These are phyloP conservation scores for Macrostomum lignano DNA, from an alignment of 1,140 invertebrate genomes.

Conservation along the genomic window DNA sequence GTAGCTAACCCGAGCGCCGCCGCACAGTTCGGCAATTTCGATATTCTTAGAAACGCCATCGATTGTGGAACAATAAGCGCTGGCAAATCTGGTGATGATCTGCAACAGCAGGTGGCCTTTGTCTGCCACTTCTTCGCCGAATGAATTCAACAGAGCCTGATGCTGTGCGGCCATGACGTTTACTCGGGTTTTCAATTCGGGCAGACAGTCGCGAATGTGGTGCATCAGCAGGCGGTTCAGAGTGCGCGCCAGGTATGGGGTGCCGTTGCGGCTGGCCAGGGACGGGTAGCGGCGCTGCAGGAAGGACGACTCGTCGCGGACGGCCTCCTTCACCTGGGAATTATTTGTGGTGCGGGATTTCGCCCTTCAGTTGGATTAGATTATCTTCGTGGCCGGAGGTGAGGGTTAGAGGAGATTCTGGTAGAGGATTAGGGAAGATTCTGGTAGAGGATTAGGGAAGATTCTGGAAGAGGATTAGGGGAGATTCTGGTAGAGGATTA, in stretches of 20 bases:
- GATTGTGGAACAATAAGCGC: conserved; percentile 83
- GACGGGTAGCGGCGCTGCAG: conserved; percentile 86
- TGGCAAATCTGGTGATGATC: conserved; percentile 95
- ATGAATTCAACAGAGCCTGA: conserved; percentile 68
- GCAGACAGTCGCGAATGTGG: conserved; percentile 87
- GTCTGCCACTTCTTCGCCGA: conserved; percentile 80
- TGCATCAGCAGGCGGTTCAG: conserved; percentile 56
- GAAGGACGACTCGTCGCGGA: conserved; percentile 74
- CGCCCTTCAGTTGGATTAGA: no score
- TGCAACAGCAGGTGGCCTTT: conserved; percentile 41
- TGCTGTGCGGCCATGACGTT: conserved; percentile 91
- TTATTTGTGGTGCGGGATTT: no score
- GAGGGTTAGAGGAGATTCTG: no score
- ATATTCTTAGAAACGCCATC: conserved; percentile 85
- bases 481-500: no score
- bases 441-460: no score
- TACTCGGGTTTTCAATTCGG: conserved; percentile 82
- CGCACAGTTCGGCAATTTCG: conserved; percentile 84
- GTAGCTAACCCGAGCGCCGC: conserved; percentile 88
- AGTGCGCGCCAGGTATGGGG: conserved; percentile 64
- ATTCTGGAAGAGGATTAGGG: no score
- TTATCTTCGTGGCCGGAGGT: no score
- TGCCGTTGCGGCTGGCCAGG: conserved; percentile 72
- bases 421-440: no score
- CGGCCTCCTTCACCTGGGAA: no score